Conservation (phyloP, 2,797 vertebrate genomes). For the Brachymystax lenok region DNA sequence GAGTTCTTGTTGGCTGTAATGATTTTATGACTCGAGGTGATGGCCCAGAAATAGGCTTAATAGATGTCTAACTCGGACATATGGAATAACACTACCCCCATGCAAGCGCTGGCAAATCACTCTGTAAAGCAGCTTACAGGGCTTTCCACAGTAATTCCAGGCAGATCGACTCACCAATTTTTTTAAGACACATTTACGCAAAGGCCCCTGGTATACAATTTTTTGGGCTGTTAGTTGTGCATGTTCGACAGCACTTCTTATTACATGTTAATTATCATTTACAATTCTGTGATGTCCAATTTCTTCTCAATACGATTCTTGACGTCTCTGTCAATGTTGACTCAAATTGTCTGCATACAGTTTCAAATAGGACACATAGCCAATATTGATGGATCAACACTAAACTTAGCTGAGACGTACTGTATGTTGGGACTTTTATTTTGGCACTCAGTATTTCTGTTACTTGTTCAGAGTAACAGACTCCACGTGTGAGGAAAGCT, state of each 20-base stretch:
- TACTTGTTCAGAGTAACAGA: neutral
- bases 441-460: neutral
- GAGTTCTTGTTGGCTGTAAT: slow-evolving; percentile 23
- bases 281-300: neutral
- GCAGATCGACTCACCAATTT: slow-evolving; percentile 26
- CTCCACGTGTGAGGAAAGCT: neutral
- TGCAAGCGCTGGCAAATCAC: slow-evolving; percentile 41
- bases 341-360: neutral
- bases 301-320: neutral
- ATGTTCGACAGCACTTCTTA: neutral
- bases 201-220: slow-evolving; percentile 14
- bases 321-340: neutral
- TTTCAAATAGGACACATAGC: neutral
- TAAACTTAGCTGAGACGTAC: neutral
- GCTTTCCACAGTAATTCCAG: slow-evolving; percentile 38
- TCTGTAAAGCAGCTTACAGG: slow-evolving; percentile 45
- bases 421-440: neutral
- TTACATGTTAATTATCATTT: neutral
- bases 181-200: slow-evolving; percentile 17
- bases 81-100: slow-evolving; percentile 33
- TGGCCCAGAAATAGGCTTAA: slow-evolving; percentile 19
- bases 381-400: neutral
- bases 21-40: slow-evolving; percentile 31
- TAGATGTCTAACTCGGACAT: slow-evolving; percentile 29
- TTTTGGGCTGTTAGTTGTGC: slow-evolving; percentile 20